A percentile compares a stretch with the other conserved stretches of the same genome.
Conservation (phyloP, 2,888 invertebrate genomes). For the Ischnura elegans region DNA sequence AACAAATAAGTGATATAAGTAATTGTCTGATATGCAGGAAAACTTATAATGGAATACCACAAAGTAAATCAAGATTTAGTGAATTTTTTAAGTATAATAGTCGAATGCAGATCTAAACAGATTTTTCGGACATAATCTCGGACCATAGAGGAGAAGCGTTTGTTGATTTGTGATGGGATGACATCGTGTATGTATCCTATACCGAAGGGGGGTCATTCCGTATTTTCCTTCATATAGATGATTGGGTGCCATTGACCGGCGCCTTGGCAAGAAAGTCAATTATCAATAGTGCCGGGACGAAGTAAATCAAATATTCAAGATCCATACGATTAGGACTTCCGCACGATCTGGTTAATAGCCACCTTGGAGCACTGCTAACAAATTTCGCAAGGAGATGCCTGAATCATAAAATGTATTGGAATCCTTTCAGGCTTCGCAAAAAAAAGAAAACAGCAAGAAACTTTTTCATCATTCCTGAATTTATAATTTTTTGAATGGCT, state of each 20-base stretch:
- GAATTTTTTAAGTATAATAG: too few relatives aligned
- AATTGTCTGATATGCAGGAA: too few relatives aligned
- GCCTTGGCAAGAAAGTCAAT: neutral
- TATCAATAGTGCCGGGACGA: neutral
- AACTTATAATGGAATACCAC: too few relatives aligned
- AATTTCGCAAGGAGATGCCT: neutral
- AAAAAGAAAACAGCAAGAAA: neutral
- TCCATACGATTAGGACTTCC: neutral
- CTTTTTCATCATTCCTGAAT: neutral
- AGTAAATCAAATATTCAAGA: neutral
- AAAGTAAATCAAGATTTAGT: too few relatives aligned
- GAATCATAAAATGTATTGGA: neutral
- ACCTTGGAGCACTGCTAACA: neutral
- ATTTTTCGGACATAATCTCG: too few relatives aligned
- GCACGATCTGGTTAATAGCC: neutral
- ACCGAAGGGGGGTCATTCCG: neutral
- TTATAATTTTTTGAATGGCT: conserved; percentile 15
- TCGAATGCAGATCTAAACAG: too few relatives aligned
- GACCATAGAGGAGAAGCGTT: too few relatives aligned
- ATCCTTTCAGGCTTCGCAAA: neutral
- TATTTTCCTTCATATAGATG: neutral
- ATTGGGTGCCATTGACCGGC: neutral
- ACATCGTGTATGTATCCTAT: too few relatives aligned
- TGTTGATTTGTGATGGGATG: too few relatives aligned
- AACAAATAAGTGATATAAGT: too few relatives aligned